Evolutionary conservation across 2,113 vertebrate species (phyloP).

Genomic region (Ascaphus truei): DNA sequence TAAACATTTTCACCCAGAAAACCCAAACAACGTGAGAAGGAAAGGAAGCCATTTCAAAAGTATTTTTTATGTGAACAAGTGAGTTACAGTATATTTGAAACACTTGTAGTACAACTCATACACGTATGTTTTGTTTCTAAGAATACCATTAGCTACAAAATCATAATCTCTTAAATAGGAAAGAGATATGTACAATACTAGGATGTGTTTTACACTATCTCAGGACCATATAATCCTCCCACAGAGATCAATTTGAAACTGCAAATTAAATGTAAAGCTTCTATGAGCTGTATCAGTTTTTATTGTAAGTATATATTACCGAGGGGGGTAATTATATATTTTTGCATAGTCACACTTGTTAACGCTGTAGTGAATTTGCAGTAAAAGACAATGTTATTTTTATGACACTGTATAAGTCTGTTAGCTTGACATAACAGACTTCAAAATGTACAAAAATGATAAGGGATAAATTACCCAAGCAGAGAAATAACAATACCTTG

Average conservation of each 20-base stretch:
- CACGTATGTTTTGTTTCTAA: too few relatives aligned
- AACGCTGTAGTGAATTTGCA: conserved; percentile 74
- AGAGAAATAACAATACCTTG: too few relatives aligned
- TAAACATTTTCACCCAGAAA: too few relatives aligned
- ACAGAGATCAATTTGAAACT: conserved; percentile 62
- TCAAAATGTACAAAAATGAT: background rate
- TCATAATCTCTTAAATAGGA: conserved; percentile 40
- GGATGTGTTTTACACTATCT: conserved; percentile 63
- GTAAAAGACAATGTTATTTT: conserved; percentile 69
- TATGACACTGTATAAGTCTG: conserved; percentile 46
- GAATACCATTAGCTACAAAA: too few relatives aligned
- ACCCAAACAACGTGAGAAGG: too few relatives aligned
- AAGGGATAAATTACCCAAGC: background rate
- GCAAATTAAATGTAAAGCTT: conserved; percentile 69
- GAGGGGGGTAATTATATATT: conserved; percentile 57
- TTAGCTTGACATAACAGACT: background rate
- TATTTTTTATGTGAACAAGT: too few relatives aligned
- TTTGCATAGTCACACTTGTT: conserved; percentile 63
- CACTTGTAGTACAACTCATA: too few relatives aligned
- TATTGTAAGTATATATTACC: conserved; percentile 66
- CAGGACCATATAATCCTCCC: conserved; percentile 65
- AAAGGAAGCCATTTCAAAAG: too few relatives aligned
- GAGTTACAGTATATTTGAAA: too few relatives aligned
- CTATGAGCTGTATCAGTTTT: conserved; percentile 69
- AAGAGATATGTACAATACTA: conserved; percentile 46